Evolutionary conservation across 2,888 invertebrate genomes (phyloP), one percentile per base, ranked within the genome.

Genomic region (Leptinotarsa juncta): DNA sequence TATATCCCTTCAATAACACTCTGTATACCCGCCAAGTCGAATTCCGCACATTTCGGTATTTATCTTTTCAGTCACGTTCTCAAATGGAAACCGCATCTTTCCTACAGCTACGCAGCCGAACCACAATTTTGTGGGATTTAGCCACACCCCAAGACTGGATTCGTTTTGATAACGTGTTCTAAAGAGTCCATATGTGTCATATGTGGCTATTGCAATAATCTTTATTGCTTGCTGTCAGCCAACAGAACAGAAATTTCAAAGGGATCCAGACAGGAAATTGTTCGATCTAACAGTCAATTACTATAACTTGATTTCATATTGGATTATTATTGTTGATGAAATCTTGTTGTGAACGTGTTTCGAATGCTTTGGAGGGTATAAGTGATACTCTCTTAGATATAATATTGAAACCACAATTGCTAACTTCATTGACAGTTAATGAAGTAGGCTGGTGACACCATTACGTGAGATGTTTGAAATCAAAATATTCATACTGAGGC

Each of bases 61-160:
- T 81, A 79, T 80, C 78, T 81, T 80, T 80, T 78, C 71, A 76
- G 81, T 82, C 82, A 82, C 82, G 82, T 82, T 71, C 74, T 67
- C 67, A 72, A 71, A 73, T 77, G 69, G 75, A 76, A 77, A 78
- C 77, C 78, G 72, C 77, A 71, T 75, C 77, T 77, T 76, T 72
- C 77, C 73, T 78, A 51, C 65, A 73, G 62, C 65, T 75, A 67
- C 71, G 75, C 76, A 72, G 74, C 73, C 72, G 72, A 77, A 74
- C 78, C 79, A 80, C 80, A 80, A 79, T 80, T 72, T 72, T 79
- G 73, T 65, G 71, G 78, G 78, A 67, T 75, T 70, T 72, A 71
- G 62, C 77, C 79, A 76, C 76, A 77, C 77, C 79, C 62, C 77
- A 76, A 70, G 67, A 75, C 65, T 71, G 62, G 62, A 67, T 68